Conservation (phyloP, 2,888 invertebrate species). For the Tillus elongatus region DNA sequence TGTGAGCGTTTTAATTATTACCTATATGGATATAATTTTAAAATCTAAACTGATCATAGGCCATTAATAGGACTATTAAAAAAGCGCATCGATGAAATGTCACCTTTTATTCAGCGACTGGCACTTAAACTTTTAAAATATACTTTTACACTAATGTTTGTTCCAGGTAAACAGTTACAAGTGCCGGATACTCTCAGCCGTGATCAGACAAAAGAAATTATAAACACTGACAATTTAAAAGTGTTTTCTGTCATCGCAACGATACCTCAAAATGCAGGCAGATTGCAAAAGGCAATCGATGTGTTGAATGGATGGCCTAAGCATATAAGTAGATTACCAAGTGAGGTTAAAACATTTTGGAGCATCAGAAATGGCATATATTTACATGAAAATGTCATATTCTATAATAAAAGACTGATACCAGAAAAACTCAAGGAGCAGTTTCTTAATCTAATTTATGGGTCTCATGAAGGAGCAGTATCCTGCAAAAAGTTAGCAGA, state of each 20-base stretch:
- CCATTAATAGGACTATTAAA: slow-evolving; percentile 10
- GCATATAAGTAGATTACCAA: too few species aligned
- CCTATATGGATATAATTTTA: neutral
- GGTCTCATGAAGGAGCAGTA: slow-evolving; percentile 7
- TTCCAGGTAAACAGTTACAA: slow-evolving; percentile 21
- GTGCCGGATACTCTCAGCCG: slow-evolving; percentile 15
- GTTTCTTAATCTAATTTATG: slow-evolving; percentile 8
- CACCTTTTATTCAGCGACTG: slow-evolving; percentile 16
- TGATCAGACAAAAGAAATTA: slow-evolving; percentile 6
- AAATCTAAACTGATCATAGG: slow-evolving; percentile 12
- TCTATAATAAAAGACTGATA: too few species aligned
- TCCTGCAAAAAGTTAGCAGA: slow-evolving; percentile 8
- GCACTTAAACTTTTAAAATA: slow-evolving; percentile 20
- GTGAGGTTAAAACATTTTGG: too few species aligned
- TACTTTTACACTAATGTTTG: slow-evolving; percentile 18
- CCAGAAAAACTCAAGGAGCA: slow-evolving; percentile 7
- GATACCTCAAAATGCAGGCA: neutral
- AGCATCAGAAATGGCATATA: too few species aligned
- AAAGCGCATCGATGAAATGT: slow-evolving; percentile 7
- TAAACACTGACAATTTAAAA: slow-evolving; percentile 6
- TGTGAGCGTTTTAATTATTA: neutral
- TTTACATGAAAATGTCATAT: too few species aligned
- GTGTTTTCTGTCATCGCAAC: neutral
- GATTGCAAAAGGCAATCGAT: neutral
- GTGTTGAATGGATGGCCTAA: too few species aligned